phyloP scores from a whole-genome alignment of 2,888 invertebrate species.

The Drosophila greeni region DNA sequence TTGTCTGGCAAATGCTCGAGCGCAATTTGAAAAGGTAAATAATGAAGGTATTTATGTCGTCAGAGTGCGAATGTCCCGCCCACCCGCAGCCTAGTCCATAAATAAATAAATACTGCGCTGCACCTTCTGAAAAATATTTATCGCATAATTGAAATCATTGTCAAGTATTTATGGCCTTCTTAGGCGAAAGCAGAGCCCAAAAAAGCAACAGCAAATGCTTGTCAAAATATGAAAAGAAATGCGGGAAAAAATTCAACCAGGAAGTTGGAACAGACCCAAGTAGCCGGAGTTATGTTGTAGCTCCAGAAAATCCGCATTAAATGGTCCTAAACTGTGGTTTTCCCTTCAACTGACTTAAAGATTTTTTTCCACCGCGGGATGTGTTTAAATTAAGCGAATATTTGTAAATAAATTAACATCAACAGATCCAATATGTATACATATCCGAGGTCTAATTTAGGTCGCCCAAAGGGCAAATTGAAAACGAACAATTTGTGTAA shows the following conservation, averaged over 20 bases:
- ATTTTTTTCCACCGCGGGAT: background rate
- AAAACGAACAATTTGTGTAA: constrained; percentile 21
- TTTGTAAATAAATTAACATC: constrained; percentile 19
- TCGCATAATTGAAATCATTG: constrained; percentile 66
- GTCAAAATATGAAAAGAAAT: constrained; percentile 4
- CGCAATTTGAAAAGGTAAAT: constrained; percentile 65
- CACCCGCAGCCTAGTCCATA: constrained; percentile 32
- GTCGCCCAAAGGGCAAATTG: constrained; percentile 9
- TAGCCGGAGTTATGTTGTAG: constrained; percentile 1
- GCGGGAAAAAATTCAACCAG: constrained; percentile 1
- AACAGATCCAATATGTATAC: constrained; percentile 12
- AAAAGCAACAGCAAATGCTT: constrained; percentile 11
- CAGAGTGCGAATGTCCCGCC: constrained; percentile 12
- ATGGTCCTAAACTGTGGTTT: background rate
- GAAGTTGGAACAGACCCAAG: constrained; percentile 16
- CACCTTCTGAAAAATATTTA: constrained; percentile 52
- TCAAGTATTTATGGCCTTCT: constrained; percentile 49
- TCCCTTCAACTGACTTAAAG: background rate
- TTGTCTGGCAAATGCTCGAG: constrained; percentile 40
- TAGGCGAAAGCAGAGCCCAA: constrained; percentile 14
- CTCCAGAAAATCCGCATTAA: constrained; percentile 12
- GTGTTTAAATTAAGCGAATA: background rate
- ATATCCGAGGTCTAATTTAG: constrained; percentile 6
- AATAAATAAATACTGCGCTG: constrained; percentile 47
- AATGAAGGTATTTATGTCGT: constrained; percentile 58